Base-by-base conservation (phyloP, 2,797 vertebrate genomes). In the Brachyalestes nurse region DNA sequence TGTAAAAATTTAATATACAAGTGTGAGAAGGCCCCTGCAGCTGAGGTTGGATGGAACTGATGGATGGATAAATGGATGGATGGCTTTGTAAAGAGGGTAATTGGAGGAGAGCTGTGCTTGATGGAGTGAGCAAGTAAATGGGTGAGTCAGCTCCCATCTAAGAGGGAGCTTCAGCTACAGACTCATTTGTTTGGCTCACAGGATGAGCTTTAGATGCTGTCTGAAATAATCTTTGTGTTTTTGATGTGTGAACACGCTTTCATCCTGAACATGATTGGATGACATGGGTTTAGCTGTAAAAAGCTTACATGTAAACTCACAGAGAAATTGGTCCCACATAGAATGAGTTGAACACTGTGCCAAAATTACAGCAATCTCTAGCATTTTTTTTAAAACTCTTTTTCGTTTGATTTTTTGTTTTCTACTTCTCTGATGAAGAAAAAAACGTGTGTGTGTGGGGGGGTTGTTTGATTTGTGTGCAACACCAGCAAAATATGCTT, bases 1-100 rank as follows among this genome's bases (percentile, higher is more conserved):
- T 34, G 93, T 96, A 96, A 94, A 96, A 96, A 95, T 92, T 93
- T 94, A 1, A 93, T 94, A 90, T 90, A 94, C 92, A 95, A 94
- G 93, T 95, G 89, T 82, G 75, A 93, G 92, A 95, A 95, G 92
- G 92, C 93, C 93, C 92, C 92, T 79, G 91, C 92, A 93, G 90
- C 91, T 90, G 91, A 93, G 93, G 55, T 64, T 21, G 21, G 91
- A 94, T 92, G 93, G 88, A 1, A 90, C 91, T 89, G 89, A 88
- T 34, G 25, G 91, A 94, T 92, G 92, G 89, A 90, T 90, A 28
- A 28, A 28, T 28, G 3, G 42, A 45, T 45, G 89, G 90, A 88
- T 92, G 93, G 90, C 93, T 91, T 92, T 92, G 89, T 91, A 89
- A 91, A 86, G 91, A 92, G 94, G 91, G 89, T 87, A 88, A 86